These are phyloP conservation scores for Myopa testacea DNA, from an alignment of 2,888 invertebrate genomes.

Conservation along the genomic window DNA sequence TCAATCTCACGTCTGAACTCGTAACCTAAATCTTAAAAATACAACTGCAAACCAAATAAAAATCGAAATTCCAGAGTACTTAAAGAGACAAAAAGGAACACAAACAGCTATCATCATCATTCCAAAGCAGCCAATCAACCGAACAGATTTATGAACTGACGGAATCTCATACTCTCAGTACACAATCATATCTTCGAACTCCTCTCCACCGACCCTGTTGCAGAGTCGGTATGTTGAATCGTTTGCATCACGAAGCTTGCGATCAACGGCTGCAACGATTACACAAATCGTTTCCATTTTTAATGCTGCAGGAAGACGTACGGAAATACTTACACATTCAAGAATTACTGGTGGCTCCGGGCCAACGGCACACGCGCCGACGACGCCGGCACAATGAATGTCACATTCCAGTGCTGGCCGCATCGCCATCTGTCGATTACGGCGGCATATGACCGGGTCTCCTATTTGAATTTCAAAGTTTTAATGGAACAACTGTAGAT, in stretches of 20 bases:
- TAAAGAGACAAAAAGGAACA: background rate
- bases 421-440: conserved; percentile 5
- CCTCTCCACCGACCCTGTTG: no score
- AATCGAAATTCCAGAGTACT: conserved; percentile 22
- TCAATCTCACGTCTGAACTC: no score
- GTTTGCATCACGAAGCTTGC: background rate
- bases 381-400: conserved; percentile 20
- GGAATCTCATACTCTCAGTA: no score
- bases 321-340: conserved; percentile 28
- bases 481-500: conserved; percentile 37
- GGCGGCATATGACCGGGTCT: conserved; percentile 10
- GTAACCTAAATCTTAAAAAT: no score
- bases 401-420: conserved; percentile 14
- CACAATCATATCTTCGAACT: no score
- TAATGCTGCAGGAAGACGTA: background rate
- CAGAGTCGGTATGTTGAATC: background rate
- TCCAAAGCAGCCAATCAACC: background rate
- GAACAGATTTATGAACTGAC: background rate
- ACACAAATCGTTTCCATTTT: conserved; percentile 14
- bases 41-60: conserved; percentile 3
- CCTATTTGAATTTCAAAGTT: conserved; percentile 17
- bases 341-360: conserved; percentile 18
- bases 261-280: background rate
- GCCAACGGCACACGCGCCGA: conserved; percentile 20
- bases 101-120: background rate